These are phyloP conservation scores for Bungarus multicinctus DNA, from an alignment of 2,113 vertebrate genomes.

Conservation along the genomic window DNA sequence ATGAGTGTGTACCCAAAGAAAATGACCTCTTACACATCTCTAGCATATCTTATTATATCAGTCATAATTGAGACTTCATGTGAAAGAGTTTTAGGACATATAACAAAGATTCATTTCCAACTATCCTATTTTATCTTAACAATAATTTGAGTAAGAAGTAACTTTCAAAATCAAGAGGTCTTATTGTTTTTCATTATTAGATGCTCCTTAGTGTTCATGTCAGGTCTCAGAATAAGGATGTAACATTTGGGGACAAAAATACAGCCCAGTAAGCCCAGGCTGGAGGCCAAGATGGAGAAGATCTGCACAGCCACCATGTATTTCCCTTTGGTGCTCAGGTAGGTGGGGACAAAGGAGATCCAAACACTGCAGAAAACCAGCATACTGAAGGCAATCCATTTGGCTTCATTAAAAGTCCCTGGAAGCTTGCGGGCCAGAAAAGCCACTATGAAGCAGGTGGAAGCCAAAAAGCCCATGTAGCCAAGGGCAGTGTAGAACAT, in stretches of 20 bases:
- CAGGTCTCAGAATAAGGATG: not conserved
- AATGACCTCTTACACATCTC: not conserved
- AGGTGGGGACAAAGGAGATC: too few relatives aligned
- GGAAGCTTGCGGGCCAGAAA: not conserved
- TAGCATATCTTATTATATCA: not conserved
- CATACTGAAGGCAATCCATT: not conserved
- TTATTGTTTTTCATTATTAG: not conserved
- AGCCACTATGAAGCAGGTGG: not conserved
- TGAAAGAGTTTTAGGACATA: too few relatives aligned
- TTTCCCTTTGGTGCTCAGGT: too few relatives aligned
- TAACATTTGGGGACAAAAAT: not conserved
- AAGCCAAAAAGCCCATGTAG: not conserved
- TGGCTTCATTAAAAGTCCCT: not conserved
- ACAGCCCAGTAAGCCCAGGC: not conserved
- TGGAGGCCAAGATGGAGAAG: too few relatives aligned
- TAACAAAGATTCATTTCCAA: too few relatives aligned
- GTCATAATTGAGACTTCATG: not conserved
- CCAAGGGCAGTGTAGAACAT: not conserved
- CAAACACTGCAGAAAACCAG: too few relatives aligned
- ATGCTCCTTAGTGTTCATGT: not conserved
- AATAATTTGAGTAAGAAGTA: not conserved
- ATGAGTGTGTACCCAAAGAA: not conserved
- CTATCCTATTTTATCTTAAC: not conserved
- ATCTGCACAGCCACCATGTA: too few relatives aligned
- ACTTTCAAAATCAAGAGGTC: not conserved